phyloP scores from a whole-genome alignment of 2,113 vertebrate species.

The Prionailurus bengalensis region DNA sequence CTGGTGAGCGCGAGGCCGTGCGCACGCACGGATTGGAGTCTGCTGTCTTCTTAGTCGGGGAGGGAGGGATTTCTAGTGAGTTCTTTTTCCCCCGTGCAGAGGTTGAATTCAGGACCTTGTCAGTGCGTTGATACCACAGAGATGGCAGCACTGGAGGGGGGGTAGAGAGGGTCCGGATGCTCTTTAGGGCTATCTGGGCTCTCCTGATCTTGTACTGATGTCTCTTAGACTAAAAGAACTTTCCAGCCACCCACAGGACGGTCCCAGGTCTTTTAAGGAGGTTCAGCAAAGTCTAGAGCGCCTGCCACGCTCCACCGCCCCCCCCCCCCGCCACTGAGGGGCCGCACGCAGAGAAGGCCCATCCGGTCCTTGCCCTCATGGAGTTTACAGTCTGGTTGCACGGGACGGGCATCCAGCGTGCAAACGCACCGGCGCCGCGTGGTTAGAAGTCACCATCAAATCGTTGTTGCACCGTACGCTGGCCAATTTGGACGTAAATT shows the following conservation, averaged over 20 bases:
- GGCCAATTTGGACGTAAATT: too few relatives aligned
- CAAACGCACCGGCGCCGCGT: fast-evolving
- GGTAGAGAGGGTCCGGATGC: constrained; percentile 13
- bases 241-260: background rate
- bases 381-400: background rate
- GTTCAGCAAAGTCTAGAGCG: background rate
- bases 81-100: background rate
- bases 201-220: background rate
- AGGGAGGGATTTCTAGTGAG: constrained; percentile 44
- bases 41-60: background rate
- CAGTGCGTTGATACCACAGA: constrained; percentile 50
- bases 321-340: background rate
- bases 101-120: background rate
- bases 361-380: background rate
- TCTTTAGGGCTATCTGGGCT: background rate
- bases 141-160: background rate
- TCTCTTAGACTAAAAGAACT: constrained; percentile 14
- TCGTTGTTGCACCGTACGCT: too few relatives aligned
- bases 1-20: background rate
- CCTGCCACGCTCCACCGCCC: fast-evolving
- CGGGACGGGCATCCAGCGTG: fast-evolving
- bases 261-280: constrained; percentile 1
- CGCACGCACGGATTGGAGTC: background rate
- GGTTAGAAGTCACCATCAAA: fast-evolving
- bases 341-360: fast-evolving